phyloP scores from a whole-genome alignment of 2,797 vertebrate species.

The Harpagifer antarcticus region DNA sequence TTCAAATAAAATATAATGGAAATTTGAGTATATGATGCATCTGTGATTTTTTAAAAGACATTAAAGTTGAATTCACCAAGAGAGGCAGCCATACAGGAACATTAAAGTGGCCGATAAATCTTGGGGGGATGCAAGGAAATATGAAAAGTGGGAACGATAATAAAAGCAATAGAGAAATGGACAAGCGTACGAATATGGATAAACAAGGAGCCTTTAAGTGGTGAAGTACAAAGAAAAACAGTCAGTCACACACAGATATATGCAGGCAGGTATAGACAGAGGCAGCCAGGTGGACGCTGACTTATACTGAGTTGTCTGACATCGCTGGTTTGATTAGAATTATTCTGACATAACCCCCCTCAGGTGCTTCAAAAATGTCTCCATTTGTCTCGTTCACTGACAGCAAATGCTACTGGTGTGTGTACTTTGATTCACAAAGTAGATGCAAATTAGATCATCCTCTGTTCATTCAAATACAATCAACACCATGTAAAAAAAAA shows the following conservation, averaged over 20 bases:
- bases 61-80: neutral
- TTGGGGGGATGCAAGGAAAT: neutral
- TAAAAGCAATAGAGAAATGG: neutral
- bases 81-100: neutral
- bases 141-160: neutral
- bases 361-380: constrained; percentile 45
- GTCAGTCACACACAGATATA: neutral
- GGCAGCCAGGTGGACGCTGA: constrained; percentile 40
- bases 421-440: neutral
- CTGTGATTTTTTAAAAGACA: neutral
- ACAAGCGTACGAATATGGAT: neutral
- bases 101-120: neutral
- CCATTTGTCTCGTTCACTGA: constrained; percentile 54
- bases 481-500: constrained; percentile 1
- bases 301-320: constrained; percentile 29
- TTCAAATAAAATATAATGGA: too few relatives aligned
- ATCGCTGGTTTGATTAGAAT: constrained; percentile 29
- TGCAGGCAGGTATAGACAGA: constrained; percentile 12
- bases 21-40: neutral
- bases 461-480: neutral
- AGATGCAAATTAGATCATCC: constrained; percentile 22
- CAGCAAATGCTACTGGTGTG: constrained; percentile 12
- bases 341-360: constrained; percentile 57
- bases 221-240: neutral
- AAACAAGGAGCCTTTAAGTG: neutral